Evolutionary conservation across 2,113 vertebrate genomes (phyloP), one percentile per base, ranked within the genome.

Genomic region (Dasyprocta punctata): DNA sequence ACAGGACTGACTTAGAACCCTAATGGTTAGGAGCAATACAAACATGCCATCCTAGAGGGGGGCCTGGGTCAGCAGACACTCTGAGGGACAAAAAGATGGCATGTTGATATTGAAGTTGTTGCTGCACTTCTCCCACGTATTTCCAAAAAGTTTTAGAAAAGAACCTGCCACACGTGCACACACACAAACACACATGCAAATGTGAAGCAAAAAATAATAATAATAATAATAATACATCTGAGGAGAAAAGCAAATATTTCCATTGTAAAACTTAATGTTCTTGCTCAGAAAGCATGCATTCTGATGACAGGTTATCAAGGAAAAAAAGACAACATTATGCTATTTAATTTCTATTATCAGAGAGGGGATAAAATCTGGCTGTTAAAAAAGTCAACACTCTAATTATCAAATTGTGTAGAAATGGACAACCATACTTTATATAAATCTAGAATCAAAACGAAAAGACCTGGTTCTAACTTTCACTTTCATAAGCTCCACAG

Each of bases 121-220:
- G 16, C 58, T 1, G 5, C 22, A 52, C 3, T 90, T 83, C 28
- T 19, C 9, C 3, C 24, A 44, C 38, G 52, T 71, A 78, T 49
- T 80, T 92, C 16, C 36, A 92, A 73, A 84, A 52, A 22, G 22
- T 71, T 90, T 95, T 87, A 83, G 77, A 90, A 20, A 71, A 33
- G 54, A 73, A 60, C 14, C 80, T 84, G 7, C 19, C 19, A 49
- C 90, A 87, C 6, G 86, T 44, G 61, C 81, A 81, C 1, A 38
- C 13, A 16, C 60, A 58, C 20, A 60, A 38, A 71, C 28, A 85
- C 7, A 47, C 13, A 30, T 28, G 5, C 6, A 96, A 77, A 92
- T 36, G 12, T 44, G 19, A 24, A 3, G 33, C 17, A 75, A 22
- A 63, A 65, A 49, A 47, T n/a, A n/a, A n/a, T n/a, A n/a, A n/a